These are phyloP conservation scores for Liopterus haemorrhoidalis DNA, from an alignment of 2,888 invertebrate genomes.

Conservation along the genomic window DNA sequence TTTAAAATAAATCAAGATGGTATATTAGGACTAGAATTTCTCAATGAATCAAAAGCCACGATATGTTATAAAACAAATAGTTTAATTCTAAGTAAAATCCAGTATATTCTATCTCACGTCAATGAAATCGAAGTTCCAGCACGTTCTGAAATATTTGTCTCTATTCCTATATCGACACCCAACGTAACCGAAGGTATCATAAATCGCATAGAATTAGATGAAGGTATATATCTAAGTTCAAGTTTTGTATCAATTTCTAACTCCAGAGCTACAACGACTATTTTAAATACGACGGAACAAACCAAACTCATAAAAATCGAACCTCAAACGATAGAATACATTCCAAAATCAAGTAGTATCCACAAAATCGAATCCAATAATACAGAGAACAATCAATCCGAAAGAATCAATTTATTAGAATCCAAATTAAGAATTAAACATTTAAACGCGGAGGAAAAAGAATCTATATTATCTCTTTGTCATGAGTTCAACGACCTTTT, in stretches of 20 bases:
- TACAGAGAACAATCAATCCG: constrained; percentile 4
- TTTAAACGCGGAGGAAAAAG: constrained; percentile 23
- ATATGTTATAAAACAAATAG: constrained; percentile 8
- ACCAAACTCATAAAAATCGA: not conserved
- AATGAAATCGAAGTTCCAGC: constrained; percentile 2
- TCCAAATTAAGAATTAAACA: constrained; percentile 16
- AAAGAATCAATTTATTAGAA: constrained; percentile 11
- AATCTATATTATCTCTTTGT: constrained; percentile 14
- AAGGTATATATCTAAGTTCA: constrained; percentile 15
- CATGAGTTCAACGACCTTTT: constrained; percentile 16
- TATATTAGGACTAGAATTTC: constrained; percentile 19
- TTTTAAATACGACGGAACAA: constrained; percentile 6
- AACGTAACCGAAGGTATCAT: constrained; percentile 15
- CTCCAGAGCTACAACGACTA: not conserved
- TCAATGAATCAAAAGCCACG: constrained; percentile 9
- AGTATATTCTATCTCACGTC: not conserved
- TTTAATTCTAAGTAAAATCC: constrained; percentile 10
- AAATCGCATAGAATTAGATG: constrained; percentile 10
- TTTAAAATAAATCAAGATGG: constrained; percentile 15
- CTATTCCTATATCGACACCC: constrained; percentile 4
- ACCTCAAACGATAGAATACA: not conserved
- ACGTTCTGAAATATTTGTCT: constrained; percentile 8
- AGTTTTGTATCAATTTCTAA: constrained; percentile 13
- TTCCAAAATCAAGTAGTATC: not conserved
- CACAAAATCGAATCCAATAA: constrained; percentile 8